Base-by-base conservation (phyloP, 2,888 invertebrate genomes). In the Tolmerus cingulatus region DNA sequence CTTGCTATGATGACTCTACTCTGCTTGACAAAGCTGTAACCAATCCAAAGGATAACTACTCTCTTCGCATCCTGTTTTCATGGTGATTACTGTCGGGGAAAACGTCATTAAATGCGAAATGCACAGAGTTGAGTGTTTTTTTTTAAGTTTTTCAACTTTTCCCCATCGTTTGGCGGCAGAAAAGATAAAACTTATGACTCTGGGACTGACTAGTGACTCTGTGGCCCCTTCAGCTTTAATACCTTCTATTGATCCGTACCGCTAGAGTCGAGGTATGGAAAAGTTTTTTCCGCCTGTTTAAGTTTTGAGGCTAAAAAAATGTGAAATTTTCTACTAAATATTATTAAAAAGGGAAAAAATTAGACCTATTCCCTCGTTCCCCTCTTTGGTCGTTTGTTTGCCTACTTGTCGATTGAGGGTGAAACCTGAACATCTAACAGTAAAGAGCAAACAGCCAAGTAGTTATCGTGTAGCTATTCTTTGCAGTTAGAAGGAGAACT, bases 41-140 rank as follows among this genome's bases (percentile, higher is more conserved):
- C 55, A 78, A 86, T 86, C 86, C 79, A 86, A 66, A 79, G 86
- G 78, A 86, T 86, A 86, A 86, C 86, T 79, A 86, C 78, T 86
- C 66, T 57, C 77, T 79, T 79, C 27, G 57, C 74, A 85, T 86
- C 78, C 78, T 40, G 78, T 86, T 86, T 86, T 86, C 57, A 78
- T 86, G 86, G 30, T 86, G 86, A 86, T 86, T 86, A 86, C 78
- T 43, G 78, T 30, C 78, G 86, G 86, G 86, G 78, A 86, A 86
- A 86, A 86, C 57, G 66, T 86, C 86, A 86, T 86, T 86, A 86
- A 86, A 66, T 86, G 27, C 78, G 78, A 77, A 86, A 86, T 55
- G 84, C 74, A 84, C 43, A 84, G 84, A 74, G 74, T 74, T 43
- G 74, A 84, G 84, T 3, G 84, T 46, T 43, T 85, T 85, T 84